phyloP scores from a whole-genome alignment of 2,113 vertebrate genomes.

The Alethe castanea region DNA sequence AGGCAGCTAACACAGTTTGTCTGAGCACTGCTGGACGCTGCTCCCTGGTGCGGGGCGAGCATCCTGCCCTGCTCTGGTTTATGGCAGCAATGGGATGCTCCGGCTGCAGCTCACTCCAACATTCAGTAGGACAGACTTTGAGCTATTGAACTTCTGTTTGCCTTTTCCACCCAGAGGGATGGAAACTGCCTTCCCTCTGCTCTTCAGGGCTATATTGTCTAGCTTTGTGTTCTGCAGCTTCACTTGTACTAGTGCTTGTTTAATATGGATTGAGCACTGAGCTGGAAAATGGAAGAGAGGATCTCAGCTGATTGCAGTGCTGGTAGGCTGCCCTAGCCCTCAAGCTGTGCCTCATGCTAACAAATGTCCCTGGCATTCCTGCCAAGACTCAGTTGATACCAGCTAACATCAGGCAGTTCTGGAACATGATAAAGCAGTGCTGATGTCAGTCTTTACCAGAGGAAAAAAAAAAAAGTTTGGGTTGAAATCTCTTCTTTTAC shows the following conservation, averaged over 20 bases:
- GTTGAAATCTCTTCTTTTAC: not conserved
- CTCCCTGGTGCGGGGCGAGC: not conserved
- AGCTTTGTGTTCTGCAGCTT: conserved; percentile 18
- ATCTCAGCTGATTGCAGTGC: conserved; percentile 41
- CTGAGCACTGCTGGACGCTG: not conserved
- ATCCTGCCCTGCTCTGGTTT: not conserved
- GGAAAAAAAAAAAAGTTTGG: not conserved
- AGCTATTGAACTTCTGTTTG: conserved; percentile 42
- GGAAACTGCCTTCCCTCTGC: conserved; percentile 5
- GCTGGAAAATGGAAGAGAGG: conserved; percentile 58
- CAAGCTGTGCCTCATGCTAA: conserved; percentile 46
- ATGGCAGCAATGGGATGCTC: not conserved
- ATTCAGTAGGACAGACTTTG: not conserved
- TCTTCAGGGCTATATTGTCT: conserved; percentile 36
- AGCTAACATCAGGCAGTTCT: conserved; percentile 37
- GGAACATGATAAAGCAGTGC: not conserved
- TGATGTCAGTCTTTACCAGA: not conserved
- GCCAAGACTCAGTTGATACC: not conserved
- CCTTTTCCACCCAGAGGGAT: not conserved
- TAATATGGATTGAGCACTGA: conserved; percentile 59
- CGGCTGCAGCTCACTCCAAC: not conserved
- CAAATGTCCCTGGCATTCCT: conserved; percentile 43
- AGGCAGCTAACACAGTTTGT: not conserved
- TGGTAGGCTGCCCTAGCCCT: conserved; percentile 60
- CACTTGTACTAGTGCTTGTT: conserved; percentile 42